Conservation (phyloP, 2,113 vertebrate genomes). For the Pterocles orientalis region DNA sequence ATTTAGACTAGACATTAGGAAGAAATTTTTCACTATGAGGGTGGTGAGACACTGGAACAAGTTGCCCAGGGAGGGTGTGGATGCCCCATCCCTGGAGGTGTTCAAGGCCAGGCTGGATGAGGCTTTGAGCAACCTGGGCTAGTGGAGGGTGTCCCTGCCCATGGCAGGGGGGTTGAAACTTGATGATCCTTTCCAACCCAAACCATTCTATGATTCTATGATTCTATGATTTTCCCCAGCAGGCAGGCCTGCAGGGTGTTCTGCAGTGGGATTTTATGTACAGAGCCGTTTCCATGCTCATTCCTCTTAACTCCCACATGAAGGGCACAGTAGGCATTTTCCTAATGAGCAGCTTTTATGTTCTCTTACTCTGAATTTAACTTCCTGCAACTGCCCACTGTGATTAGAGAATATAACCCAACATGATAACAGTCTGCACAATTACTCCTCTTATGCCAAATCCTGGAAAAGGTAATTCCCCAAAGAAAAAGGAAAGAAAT, state of each 20-base stretch:
- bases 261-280: background rate
- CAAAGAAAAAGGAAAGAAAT: background rate
- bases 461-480: background rate
- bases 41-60: too few relatives aligned
- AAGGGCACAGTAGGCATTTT: background rate
- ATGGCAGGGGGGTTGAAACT: too few relatives aligned
- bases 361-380: background rate
- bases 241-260: background rate
- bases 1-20: too few relatives aligned
- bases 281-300: accelerated
- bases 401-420: background rate
- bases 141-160: too few relatives aligned
- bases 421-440: background rate
- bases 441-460: background rate
- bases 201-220: too few relatives aligned
- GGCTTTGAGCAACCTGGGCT: too few relatives aligned
- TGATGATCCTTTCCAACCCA: too few relatives aligned
- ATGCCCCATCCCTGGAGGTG: too few relatives aligned
- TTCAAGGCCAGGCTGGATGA: too few relatives aligned
- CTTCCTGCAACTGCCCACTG: background rate
- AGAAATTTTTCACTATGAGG: too few relatives aligned
- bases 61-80: too few relatives aligned
- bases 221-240: background rate
- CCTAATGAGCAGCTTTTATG: background rate
- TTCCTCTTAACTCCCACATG: background rate